These are phyloP conservation scores for Cerceris ruficornis DNA, from an alignment of 2,888 invertebrate genomes.

Conservation along the genomic window DNA sequence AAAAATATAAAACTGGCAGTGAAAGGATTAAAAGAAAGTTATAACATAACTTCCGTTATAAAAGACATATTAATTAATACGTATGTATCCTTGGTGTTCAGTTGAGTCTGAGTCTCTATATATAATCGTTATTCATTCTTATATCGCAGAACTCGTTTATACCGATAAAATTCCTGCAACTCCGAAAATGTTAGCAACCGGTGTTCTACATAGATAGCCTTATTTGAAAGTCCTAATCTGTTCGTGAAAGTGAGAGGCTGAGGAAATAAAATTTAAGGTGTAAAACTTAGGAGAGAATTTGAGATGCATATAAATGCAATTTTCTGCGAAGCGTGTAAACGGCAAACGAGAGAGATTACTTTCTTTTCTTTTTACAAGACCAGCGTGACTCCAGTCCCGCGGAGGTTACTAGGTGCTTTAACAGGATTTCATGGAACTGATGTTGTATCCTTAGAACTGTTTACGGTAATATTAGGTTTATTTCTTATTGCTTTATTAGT, in stretches of 20 bases:
- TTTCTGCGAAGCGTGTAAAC: neutral
- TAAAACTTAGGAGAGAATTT: constrained; percentile 1
- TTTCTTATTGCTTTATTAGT: neutral
- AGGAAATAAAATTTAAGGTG: neutral
- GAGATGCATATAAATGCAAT: neutral
- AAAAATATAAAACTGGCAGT: no score
- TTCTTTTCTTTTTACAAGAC: constrained; percentile 25
- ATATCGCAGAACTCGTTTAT: no score
- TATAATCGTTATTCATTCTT: no score
- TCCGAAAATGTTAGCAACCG: no score
- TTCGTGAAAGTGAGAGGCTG: constrained; percentile 8
- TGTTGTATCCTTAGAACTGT: neutral
- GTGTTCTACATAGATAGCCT: no score
- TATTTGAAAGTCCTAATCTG: neutral
- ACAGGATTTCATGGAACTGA: constrained; percentile 23
- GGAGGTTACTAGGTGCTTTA: constrained; percentile 22
- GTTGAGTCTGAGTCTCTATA: no score
- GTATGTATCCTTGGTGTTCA: no score
- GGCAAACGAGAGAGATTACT: constrained; percentile 17
- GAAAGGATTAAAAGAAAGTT: no score
- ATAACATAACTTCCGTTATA: no score
- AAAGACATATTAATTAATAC: no score
- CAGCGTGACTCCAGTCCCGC: constrained; percentile 8
- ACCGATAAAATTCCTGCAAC: no score
- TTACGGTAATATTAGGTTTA: neutral